Conservation (phyloP, 2,113 vertebrate species). For the Syngnathoides biaculeatus region DNA sequence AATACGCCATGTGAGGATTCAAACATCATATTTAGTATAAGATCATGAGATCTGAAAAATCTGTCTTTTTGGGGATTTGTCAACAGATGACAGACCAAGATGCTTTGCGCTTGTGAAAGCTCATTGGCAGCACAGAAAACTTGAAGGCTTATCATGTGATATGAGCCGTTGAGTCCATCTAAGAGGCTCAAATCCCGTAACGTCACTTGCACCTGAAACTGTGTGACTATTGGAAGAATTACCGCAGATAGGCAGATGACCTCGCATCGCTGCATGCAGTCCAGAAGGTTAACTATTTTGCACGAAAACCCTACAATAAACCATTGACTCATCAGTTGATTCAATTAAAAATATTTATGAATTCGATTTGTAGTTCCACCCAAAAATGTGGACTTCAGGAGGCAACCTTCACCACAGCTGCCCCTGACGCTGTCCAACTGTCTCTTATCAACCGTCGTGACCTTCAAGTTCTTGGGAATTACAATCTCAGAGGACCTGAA, state of each 20-base stretch:
- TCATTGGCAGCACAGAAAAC: constrained; percentile 22
- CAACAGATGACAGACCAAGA: constrained; percentile 44
- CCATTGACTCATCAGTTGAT: too few relatives aligned
- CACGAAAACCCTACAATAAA: too few relatives aligned
- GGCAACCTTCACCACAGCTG: too few relatives aligned
- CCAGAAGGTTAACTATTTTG: background rate
- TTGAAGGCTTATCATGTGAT: constrained; percentile 18
- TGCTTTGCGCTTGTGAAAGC: constrained; percentile 37
- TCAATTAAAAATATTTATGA: too few relatives aligned
- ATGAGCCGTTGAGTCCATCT: constrained; percentile 4
- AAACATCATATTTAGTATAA: background rate
- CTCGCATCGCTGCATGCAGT: background rate
- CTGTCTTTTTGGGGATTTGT: constrained; percentile 33
- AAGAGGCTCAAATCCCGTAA: background rate
- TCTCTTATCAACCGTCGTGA: too few relatives aligned
- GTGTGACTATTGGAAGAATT: too few relatives aligned
- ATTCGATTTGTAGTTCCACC: too few relatives aligned
- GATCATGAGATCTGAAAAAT: constrained; percentile 4
- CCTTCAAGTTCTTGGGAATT: too few relatives aligned
- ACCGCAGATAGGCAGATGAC: too few relatives aligned
- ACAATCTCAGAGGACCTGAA: too few relatives aligned
- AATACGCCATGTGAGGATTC: background rate
- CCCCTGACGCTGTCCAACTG: too few relatives aligned
- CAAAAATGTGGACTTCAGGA: too few relatives aligned
- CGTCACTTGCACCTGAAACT: background rate